These are phyloP conservation scores for Pipistrellus kuhlii DNA, from an alignment of 2,797 vertebrate species.

Conservation along the genomic window DNA sequence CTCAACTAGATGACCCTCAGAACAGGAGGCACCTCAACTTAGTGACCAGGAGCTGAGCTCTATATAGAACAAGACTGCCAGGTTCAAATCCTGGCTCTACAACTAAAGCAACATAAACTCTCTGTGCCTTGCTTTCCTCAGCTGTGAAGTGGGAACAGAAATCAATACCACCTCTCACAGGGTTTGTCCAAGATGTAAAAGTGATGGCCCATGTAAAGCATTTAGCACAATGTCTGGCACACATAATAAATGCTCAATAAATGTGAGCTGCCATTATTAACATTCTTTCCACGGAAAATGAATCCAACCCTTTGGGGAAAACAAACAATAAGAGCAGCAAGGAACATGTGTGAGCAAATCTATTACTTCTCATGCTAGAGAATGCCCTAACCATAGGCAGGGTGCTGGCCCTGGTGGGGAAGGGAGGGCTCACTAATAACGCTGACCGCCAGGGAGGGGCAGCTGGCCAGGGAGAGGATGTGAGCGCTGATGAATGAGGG, in stretches of 20 bases:
- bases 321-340: not conserved
- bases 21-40: not conserved
- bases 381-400: not conserved
- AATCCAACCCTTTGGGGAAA: not conserved
- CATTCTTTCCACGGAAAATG: not conserved
- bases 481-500: not conserved
- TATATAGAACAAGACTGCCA: not conserved
- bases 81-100: not conserved
- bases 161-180: not conserved
- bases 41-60: not conserved
- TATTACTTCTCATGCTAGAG: not conserved
- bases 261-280: not conserved
- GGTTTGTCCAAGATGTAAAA: not conserved
- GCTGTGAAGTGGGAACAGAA: not conserved
- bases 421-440: not conserved
- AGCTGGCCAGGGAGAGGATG: not conserved
- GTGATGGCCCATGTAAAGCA: not conserved
- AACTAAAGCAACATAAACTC: not conserved
- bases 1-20: not conserved
- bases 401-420: not conserved
- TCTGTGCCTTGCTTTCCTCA: not conserved
- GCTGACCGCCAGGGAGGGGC: not conserved
- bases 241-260: not conserved
- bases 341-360: not conserved
- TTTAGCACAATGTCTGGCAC: not conserved